Base-by-base conservation (phyloP, 2,113 vertebrate genomes). In the Epinephelus fuscoguttatus region DNA sequence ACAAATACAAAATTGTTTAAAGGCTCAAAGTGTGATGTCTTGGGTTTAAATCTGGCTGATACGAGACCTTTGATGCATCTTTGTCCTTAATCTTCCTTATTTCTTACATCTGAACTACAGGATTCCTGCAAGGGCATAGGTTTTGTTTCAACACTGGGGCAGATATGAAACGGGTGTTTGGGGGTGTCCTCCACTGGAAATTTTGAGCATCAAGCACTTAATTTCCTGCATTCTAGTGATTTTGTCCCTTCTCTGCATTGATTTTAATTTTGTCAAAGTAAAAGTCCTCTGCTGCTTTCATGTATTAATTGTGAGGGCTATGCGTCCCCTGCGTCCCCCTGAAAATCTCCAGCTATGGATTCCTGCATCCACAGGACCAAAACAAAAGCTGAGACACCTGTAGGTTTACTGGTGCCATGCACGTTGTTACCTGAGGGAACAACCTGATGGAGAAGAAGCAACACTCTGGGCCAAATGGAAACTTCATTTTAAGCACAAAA, bases 331-430 rank as follows among this genome's bases (percentile, higher is more conserved):
- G 33, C 33, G 4, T 37, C 33, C 33, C 33, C 33, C 33, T 37
- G 33, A 37, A 37, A 37, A 37, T 37, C 33, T 37, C 33, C 33
- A 37, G 33, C 33, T 37, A 6, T 37, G 33, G 33, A 37, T 37
- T 37, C 33, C 33, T 37, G 42, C 17, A 18, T 17, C 25, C 8
- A 45, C 0, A 4, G 7, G 4, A 49, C 23, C 19, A 37, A 15
- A 49, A 49, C 45, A 37, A 49, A 68, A 68, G 25, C 13, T 40
- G 62, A 82, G n/a, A 47, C 21, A 13, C 55, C n/a, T 47, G 56
- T 19, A 8, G 25, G 40, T 52, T 74, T 19, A n/a, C n/a, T 57
- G 40, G 23, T 3, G 1, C 15, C 25, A 3, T 70, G 23, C 70
- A 57, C 3, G 15, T 37, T 71, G 60, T 37, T 47, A 57, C 42